Base-by-base conservation (phyloP, 2,888 invertebrate species). In the Pyrrhopygopsis socrates region DNA sequence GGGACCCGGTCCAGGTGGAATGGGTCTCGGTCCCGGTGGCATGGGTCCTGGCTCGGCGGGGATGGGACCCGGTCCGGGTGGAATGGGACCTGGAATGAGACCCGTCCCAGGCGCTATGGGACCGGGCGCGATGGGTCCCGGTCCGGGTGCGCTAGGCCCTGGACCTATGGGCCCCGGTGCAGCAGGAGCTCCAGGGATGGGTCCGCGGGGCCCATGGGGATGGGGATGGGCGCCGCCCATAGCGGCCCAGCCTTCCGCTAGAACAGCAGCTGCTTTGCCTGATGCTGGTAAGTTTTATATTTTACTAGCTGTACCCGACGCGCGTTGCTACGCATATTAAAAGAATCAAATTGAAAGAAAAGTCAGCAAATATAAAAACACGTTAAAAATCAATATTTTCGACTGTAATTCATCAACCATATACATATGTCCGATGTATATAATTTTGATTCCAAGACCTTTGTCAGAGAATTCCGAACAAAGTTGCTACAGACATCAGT, bases 171-270 rank as follows among this genome's bases (percentile, higher is more conserved):
- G 81, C 2, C 78, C 81, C 3, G 50, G 75, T 24, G 60, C 60
- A 13, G 20, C 75, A 22, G 63, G 67, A 0, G 79, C 63, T 3
- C 79, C 79, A 11, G 71, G 71, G 9, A 50, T 65, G 73, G 75
- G 74, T 20, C 81, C 68, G n/a, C 27, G 91, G 18, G 94, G 91
- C 71, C 94, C 95, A 1, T 97, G 97, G 97, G 95, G 95, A 58
- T 97, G 97, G 97, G 93, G 93, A 29, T 95, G 95, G 90, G 97
- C 97, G 2, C 97, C 97, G 3, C 97, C 97, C 18, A 92, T 96
- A 1, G 96, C 95, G 15, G 96, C 95, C 2, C 97, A 92, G 96
- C 98, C 96, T 90, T 98, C 88, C 27, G 90, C 77, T 34, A 87
- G n/a, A 83, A 89, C n/a, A 30, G 83, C 90, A 13, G 90, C 88